phyloP scores from a whole-genome alignment of 2,888 invertebrate genomes.

The Eupithecia vulgata region DNA sequence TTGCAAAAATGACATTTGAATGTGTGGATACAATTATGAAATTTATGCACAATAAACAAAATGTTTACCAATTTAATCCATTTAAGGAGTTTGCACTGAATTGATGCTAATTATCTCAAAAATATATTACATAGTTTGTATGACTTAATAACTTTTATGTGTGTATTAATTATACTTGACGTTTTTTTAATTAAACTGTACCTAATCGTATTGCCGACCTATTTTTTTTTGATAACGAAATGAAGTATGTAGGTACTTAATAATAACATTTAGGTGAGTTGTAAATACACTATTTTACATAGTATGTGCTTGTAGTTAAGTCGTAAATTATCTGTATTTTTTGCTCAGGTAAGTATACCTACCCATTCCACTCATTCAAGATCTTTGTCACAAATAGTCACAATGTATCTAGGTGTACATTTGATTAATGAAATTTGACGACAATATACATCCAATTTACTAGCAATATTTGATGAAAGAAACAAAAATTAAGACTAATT shows the following conservation, averaged over 20 bases:
- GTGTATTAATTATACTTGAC: slow-evolving; percentile 13
- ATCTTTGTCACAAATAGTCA: too few species aligned
- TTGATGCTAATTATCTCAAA: slow-evolving; percentile 21
- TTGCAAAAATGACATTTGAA: background rate
- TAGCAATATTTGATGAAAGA: too few species aligned
- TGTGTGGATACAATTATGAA: slow-evolving; percentile 9
- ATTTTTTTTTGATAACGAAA: slow-evolving; percentile 11
- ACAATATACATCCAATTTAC: too few species aligned
- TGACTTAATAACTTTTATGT: slow-evolving; percentile 17
- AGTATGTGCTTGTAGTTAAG: slow-evolving; percentile 25
- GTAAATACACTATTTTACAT: slow-evolving; percentile 21
- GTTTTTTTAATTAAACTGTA: slow-evolving; percentile 25
- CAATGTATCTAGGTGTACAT: too few species aligned
- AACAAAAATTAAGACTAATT: too few species aligned
- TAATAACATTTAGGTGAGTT: slow-evolving; percentile 17
- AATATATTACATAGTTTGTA: slow-evolving; percentile 13
- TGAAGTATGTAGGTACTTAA: background rate
- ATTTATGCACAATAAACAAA: slow-evolving; percentile 20
- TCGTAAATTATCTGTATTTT: background rate
- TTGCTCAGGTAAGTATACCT: background rate
- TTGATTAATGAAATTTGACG: too few species aligned
- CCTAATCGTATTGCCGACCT: background rate
- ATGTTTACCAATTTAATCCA: slow-evolving; percentile 15
- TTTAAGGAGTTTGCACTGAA: slow-evolving; percentile 19
- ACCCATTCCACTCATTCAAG: too few species aligned